phyloP scores from a whole-genome alignment of 2,113 vertebrate species.

The Chaetodon auriga region DNA sequence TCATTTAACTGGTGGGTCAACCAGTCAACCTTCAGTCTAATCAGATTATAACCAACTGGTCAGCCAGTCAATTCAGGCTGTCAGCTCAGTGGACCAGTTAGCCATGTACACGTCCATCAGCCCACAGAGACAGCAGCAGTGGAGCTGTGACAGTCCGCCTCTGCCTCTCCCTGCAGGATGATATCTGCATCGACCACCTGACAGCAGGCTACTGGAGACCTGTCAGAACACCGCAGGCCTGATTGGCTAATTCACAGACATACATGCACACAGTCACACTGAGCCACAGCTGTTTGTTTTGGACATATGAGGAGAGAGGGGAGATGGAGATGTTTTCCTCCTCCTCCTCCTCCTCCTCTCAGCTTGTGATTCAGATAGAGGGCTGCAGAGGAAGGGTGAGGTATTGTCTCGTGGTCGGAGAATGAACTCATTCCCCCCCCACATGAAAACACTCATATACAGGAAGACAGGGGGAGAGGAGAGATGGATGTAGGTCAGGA shows the following conservation, averaged over 20 bases:
- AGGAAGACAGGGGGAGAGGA: conserved; percentile 22
- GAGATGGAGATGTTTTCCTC: conserved; percentile 69
- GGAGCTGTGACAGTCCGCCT: background rate
- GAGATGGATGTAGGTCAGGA: conserved; percentile 66
- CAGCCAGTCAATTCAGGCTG: background rate
- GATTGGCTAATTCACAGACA: conserved; percentile 28
- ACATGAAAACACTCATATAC: conserved; percentile 46
- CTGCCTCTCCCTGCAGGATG: conserved; percentile 21
- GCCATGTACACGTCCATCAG: background rate
- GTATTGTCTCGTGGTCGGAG: conserved; percentile 78
- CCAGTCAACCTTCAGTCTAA: background rate
- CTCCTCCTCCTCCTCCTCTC: conserved; percentile 47
- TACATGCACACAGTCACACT: conserved; percentile 16
- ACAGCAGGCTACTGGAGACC: conserved; percentile 31
- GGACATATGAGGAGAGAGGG: conserved; percentile 29
- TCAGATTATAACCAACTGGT: background rate
- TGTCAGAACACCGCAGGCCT: conserved; percentile 22
- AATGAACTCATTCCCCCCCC: conserved; percentile 72
- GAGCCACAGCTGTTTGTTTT: conserved; percentile 68
- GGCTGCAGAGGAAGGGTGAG: conserved; percentile 65
- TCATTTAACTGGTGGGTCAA: background rate
- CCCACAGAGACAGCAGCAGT: conserved; percentile 1
- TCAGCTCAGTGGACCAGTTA: background rate
- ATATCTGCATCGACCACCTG: conserved; percentile 19
- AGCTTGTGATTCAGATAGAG: conserved; percentile 72